Evolutionary conservation across 2,888 invertebrate species (phyloP).

Genomic region (Chrysotoxum bicinctum): DNA sequence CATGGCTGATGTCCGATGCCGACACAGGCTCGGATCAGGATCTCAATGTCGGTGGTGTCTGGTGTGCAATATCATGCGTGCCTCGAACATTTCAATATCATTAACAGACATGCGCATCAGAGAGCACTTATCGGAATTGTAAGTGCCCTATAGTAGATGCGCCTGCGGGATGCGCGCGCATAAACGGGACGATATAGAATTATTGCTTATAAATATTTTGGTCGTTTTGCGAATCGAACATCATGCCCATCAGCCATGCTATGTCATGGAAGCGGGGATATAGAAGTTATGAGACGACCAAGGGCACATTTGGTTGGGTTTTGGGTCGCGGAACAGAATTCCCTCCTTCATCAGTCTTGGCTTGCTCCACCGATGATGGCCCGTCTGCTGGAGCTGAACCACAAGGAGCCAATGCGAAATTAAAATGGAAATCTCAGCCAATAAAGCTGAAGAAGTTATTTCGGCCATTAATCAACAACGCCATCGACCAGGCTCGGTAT

Average conservation of each 20-base stretch:
- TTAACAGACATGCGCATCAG: constrained; percentile 58
- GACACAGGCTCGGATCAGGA: background rate
- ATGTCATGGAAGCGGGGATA: constrained; percentile 6
- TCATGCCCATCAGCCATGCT: constrained; percentile 19
- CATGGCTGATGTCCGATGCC: background rate
- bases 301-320: constrained; percentile 39
- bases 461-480: constrained; percentile 75
- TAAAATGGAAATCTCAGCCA: constrained; percentile 74
- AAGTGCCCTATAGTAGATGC: constrained; percentile 46
- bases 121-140: constrained; percentile 71
- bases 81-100: constrained; percentile 62
- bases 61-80: constrained; percentile 25
- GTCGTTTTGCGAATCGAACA: constrained; percentile 35
- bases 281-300: constrained; percentile 40
- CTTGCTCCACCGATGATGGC: background rate
- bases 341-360: background rate
- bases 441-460: constrained; percentile 76
- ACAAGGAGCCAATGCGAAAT: constrained; percentile 68
- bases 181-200: constrained; percentile 65
- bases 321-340: constrained; percentile 21
- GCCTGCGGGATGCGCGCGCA: constrained; percentile 23
- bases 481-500: constrained; percentile 67
- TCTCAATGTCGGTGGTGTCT: background rate
- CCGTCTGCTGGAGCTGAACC: background rate
- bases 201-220: constrained; percentile 73